Base-by-base conservation (phyloP, 1,140 invertebrate species). In the Parapsyche elsis region DNA sequence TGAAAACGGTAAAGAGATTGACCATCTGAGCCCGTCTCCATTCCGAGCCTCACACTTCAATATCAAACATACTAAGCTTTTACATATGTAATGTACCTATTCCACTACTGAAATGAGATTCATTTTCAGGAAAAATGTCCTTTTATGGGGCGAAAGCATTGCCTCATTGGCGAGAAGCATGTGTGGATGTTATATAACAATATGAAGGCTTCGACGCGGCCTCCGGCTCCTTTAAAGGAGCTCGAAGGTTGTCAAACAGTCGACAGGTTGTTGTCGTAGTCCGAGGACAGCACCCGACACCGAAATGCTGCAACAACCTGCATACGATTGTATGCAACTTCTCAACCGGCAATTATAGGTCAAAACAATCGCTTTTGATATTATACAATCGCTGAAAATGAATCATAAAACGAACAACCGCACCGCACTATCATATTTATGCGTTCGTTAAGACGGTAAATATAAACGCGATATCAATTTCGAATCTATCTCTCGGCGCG, bases 391-490 rank as follows among this genome's bases (percentile, higher is more conserved):
- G 30, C 30, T 38, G 30, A 38, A 38, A 38, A 38, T 38, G 1
- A 38, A 38, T 57, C 19, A 57, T 57, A 57, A 16, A 16, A 21
- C 53, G 5, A 16, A 57, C 53, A 57, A 21, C 53, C 14, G 14
- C 19, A 38, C 30, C 30, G 30, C 57, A 21, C 57, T 61, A 16
- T 16, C 16, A n/a, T 74, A 74, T 74, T 74, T 46, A 74, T 49
- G 38, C 19, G 14, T 49, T 74, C 71, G 71, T 74, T 74, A 38
- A 74, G 71, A 4, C 38, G 30, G 67, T 45, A 23, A 74, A 74
- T 26, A 64, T 67, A 74, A 80, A 82, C 46, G 44, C 74, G n/a
- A 30, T 80, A 82, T 82, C 81, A 73, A 78, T 76, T 61, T 61
- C 46, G 70, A 77, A 82, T 80, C 81, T 80, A 76, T 76, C 71